phyloP scores from a whole-genome alignment of 2,113 vertebrate species.

The Ptilorrhoa leucosticta region DNA sequence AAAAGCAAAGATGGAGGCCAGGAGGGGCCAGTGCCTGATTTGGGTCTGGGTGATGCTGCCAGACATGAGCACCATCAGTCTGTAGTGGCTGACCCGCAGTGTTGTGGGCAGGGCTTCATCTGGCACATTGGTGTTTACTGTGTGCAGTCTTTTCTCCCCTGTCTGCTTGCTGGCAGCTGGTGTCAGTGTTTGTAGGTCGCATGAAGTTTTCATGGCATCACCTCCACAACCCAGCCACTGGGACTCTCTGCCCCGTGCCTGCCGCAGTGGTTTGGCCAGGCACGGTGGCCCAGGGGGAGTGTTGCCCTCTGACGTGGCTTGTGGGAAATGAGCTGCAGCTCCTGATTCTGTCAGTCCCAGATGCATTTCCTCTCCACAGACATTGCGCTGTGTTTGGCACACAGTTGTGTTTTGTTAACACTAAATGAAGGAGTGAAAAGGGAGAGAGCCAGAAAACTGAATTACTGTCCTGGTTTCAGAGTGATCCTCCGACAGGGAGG shows the following conservation, averaged over 20 bases:
- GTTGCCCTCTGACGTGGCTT: background rate
- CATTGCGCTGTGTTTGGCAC: background rate
- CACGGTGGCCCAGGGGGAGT: accelerated
- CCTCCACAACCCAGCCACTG: background rate
- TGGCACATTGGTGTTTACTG: accelerated
- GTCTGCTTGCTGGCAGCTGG: background rate
- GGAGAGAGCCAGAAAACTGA: background rate
- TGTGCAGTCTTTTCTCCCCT: accelerated
- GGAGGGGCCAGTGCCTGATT: background rate
- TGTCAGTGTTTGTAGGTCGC: background rate
- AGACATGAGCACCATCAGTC: accelerated
- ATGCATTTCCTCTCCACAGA: background rate
- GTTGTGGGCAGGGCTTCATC: background rate
- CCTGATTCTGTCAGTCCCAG: background rate
- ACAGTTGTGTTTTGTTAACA: background rate
- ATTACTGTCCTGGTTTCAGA: conserved; percentile 9
- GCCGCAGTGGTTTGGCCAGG: background rate
- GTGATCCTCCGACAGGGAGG: background rate
- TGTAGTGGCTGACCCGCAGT: accelerated
- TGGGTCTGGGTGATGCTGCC: background rate
- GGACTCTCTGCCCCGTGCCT: background rate
- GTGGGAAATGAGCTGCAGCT: background rate
- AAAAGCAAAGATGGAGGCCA: background rate
- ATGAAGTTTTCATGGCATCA: background rate
- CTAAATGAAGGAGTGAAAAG: conserved; percentile 1